A percentile compares a stretch with the other conserved stretches of the same genome.
Conservation (phyloP, 2,113 vertebrate genomes). For the Leptosomus discolor region DNA sequence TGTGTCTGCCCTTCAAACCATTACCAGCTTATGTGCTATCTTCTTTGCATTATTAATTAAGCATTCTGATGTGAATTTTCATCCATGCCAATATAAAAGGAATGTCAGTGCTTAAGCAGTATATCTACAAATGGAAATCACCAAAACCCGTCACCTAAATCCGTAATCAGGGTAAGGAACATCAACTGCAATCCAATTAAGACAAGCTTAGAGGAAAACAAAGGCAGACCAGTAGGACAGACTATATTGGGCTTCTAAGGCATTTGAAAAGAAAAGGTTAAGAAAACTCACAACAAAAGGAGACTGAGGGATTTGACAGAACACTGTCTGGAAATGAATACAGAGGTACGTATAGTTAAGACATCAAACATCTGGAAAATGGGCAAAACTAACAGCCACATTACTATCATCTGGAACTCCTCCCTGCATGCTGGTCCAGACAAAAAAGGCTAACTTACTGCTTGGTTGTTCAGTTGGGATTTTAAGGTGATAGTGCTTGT, state of each 20-base stretch:
- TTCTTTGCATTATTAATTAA: background rate
- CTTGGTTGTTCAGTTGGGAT: background rate
- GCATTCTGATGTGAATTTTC: background rate
- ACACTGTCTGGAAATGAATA: background rate
- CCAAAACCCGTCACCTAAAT: background rate
- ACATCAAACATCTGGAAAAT: background rate
- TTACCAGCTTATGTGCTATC: background rate
- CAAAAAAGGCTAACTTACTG: background rate
- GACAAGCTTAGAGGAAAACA: background rate
- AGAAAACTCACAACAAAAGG: background rate
- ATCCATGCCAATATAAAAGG: background rate
- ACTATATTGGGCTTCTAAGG: background rate
- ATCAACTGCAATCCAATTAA: constrained; percentile 17
- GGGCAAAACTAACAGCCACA: background rate
- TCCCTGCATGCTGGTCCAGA: background rate
- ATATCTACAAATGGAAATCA: background rate
- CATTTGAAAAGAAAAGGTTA: background rate
- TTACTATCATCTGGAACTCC: background rate
- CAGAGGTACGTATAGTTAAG: rapidly evolving
- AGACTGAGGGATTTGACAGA: background rate
- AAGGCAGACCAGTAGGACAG: background rate
- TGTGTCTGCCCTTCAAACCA: background rate
- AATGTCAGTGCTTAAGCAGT: background rate
- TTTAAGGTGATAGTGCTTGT: background rate
- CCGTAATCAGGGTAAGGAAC: background rate